phyloP scores from a whole-genome alignment of 2,888 invertebrate genomes.

The Trachelus iudaicus region DNA sequence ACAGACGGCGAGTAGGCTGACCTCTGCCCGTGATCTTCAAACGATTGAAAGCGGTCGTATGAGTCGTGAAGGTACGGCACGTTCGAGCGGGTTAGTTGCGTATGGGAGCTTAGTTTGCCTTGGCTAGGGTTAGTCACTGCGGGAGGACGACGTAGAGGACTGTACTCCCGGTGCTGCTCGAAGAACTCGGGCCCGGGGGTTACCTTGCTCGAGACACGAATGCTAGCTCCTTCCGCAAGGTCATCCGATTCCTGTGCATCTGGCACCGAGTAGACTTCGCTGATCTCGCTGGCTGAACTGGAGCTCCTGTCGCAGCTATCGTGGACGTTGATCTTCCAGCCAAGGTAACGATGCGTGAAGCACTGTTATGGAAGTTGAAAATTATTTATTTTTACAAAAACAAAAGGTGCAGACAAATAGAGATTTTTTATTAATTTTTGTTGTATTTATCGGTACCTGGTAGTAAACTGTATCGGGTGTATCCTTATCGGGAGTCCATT shows the following conservation, averaged over 20 bases:
- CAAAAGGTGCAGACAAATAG: background rate
- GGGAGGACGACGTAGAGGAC: conserved; percentile 1
- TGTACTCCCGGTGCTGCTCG: conserved; percentile 39
- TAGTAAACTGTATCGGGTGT: conserved; percentile 95
- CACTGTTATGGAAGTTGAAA: conserved; percentile 73
- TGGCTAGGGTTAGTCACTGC: conserved; percentile 15
- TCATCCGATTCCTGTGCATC: conserved; percentile 56
- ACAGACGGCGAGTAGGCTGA: background rate
- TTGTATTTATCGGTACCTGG: conserved; percentile 71
- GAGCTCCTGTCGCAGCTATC: conserved; percentile 78
- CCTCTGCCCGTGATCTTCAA: background rate
- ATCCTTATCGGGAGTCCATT: conserved; percentile 86
- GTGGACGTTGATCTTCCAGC: conserved; percentile 94
- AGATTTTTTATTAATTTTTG: background rate
- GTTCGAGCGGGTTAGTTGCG: conserved; percentile 41
- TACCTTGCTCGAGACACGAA: conserved; percentile 60
- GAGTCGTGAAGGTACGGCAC: conserved; percentile 39
- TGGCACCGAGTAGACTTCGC: conserved; percentile 69
- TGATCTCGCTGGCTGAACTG: conserved; percentile 70
- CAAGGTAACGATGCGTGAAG: conserved; percentile 91
- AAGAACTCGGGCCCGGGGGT: conserved; percentile 56
- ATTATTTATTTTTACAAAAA: background rate
- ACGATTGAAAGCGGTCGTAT: conserved; percentile 42
- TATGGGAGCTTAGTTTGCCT: background rate
- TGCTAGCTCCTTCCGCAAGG: conserved; percentile 52